Evolutionary conservation across 2,888 invertebrate genomes (phyloP), one percentile per base, ranked within the genome.

Genomic region (Azorinus chamasolen): DNA sequence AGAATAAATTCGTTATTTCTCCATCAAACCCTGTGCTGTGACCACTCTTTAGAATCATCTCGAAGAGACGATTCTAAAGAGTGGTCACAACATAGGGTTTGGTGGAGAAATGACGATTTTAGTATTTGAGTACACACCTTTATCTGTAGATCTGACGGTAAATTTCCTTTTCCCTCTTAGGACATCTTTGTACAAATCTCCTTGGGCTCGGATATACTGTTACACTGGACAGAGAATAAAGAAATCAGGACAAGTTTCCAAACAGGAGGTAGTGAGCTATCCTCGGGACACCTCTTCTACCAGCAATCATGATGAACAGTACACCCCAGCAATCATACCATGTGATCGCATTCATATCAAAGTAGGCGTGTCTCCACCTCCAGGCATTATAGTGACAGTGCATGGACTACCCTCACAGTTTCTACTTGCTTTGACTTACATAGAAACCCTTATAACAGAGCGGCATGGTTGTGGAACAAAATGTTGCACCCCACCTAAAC

Each of bases 371-470:
- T 90, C 91, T 14, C 89, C 89, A 20, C 88, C 91, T 10, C 90
- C 91, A 0, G 91, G 92, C 8, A 78, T 89, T 22, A 85, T 86
- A 16, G 77, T 93, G 14, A 90, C 91, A 1, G 86, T 93, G 16
- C 92, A 93, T 69, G 92, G 91, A n/a, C 84, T 93, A 4, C 92
- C 93, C 4, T 88, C 91, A 5, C 91, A 93, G 81, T 92, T 93
- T 79, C 87, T 92, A 20, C 83, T 93, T 61, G 91, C 92, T 2
- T 66, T 93, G 25, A 88, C 92, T 2, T 93, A 92, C 83, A 88
- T 92, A n/a, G 92, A 92, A 83, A 91, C 90, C 5, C 82, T 92
- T 10, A 87, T 91, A 37, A 88, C 88, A 0, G 89, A 90, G 68
- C 84, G 83, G 20, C 86, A 89, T 79, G 88, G 90, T 24, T 90